Conservation (phyloP, 35 echinoderm and acorn worm species). For the Apostichopus japonicus region DNA sequence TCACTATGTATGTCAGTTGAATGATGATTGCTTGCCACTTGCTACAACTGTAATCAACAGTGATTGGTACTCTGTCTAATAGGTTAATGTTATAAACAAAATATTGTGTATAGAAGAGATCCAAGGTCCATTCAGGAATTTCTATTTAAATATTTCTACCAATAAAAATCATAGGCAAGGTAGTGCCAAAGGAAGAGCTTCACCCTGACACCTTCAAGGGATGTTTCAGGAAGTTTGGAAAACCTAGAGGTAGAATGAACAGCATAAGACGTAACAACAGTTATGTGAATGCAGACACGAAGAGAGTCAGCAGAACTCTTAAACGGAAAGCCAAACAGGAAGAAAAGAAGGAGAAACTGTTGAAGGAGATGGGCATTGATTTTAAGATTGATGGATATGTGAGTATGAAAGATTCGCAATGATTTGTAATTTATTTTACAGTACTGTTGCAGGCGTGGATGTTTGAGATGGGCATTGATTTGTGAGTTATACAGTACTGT, state of each 20-base stretch:
- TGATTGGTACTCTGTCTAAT: too few relatives aligned
- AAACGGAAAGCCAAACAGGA: background rate
- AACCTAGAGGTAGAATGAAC: background rate
- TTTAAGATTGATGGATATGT: slow-evolving; percentile 27
- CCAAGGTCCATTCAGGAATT: too few relatives aligned
- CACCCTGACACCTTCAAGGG: slow-evolving; percentile 25
- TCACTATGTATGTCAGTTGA: too few relatives aligned
- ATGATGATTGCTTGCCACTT: too few relatives aligned
- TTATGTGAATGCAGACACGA: background rate
- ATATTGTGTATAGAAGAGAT: too few relatives aligned
- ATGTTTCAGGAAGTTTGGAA: background rate
- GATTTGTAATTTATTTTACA: too few relatives aligned
- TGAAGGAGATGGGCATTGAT: slow-evolving; percentile 35
- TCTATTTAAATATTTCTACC: too few relatives aligned
- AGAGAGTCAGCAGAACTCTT: background rate
- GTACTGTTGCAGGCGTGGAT: too few relatives aligned
- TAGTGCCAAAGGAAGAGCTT: slow-evolving; percentile 24
- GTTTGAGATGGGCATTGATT: too few relatives aligned
- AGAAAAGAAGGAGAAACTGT: background rate
- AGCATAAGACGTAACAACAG: slow-evolving; percentile 8
- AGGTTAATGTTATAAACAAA: too few relatives aligned
- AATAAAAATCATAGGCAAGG: background rate
- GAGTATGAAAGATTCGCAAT: background rate
- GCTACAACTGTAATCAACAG: too few relatives aligned
- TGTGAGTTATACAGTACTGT: too few relatives aligned